These are phyloP conservation scores for Gryllus longicercus DNA, from an alignment of 2,888 invertebrate species.

Conservation along the genomic window DNA sequence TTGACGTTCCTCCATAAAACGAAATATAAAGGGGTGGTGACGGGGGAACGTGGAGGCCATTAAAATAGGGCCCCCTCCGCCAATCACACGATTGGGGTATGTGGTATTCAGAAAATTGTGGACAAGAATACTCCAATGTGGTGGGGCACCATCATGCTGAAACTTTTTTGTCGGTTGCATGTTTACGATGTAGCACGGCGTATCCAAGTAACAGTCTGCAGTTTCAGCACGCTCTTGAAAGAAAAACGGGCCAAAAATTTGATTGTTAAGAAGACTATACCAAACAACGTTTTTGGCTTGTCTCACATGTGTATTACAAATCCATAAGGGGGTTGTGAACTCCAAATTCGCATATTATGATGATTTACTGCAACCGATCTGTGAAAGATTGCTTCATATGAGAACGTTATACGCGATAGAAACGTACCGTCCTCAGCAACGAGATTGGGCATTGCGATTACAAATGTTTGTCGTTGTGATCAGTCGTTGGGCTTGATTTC, in stretches of 20 bases:
- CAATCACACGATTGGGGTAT: background rate
- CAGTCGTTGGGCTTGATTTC: background rate
- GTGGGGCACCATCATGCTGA: background rate
- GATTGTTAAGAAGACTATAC: background rate
- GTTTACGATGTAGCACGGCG: background rate
- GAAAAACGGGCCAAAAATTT: background rate
- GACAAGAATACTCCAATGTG: background rate
- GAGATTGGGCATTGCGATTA: background rate
- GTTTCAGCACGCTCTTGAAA: background rate
- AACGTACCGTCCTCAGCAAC: background rate
- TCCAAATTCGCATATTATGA: background rate
- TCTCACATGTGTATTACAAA: background rate
- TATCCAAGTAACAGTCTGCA: background rate
- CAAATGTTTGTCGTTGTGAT: background rate
- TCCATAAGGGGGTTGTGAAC: background rate
- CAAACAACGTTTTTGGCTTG: background rate
- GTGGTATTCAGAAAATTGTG: background rate
- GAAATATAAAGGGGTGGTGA: background rate
- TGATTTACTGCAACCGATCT: background rate
- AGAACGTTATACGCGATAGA: background rate
- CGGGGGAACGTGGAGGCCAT: background rate
- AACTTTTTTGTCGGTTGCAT: background rate
- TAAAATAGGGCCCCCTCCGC: background rate
- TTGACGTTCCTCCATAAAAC: background rate
- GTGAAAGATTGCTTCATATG: background rate